Evolutionary conservation across 2,797 vertebrate genomes (phyloP).

Genomic region (Cheirogaleus major): DNA sequence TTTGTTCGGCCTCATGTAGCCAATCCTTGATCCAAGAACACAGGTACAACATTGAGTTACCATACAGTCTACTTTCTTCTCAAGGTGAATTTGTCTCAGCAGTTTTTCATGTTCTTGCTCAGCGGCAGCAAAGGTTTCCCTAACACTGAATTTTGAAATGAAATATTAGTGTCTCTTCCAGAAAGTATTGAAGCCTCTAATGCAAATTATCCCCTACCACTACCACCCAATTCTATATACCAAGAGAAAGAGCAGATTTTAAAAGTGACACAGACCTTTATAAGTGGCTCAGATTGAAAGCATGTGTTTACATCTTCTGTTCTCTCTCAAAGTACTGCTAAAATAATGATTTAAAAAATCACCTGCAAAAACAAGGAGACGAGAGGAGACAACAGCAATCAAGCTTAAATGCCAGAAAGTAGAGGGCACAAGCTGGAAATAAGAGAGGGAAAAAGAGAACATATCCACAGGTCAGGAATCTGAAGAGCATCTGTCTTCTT

Average conservation of each 20-base stretch:
- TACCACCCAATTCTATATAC: conserved; percentile 18
- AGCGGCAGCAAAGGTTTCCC: conserved; percentile 39
- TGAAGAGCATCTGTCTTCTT: not conserved
- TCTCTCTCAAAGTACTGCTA: conserved; percentile 36
- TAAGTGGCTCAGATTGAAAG: conserved; percentile 44
- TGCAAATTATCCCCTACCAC: conserved; percentile 45
- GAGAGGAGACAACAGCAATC: not conserved
- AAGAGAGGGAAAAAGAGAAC: not conserved
- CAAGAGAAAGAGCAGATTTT: conserved; percentile 39
- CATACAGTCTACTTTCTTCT: not conserved
- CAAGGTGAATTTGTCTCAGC: conserved; percentile 11
- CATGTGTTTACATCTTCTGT: conserved; percentile 47
- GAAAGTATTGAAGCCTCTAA: conserved; percentile 40
- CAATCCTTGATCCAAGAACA: not conserved
- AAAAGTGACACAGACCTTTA: conserved; percentile 45
- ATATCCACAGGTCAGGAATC: not conserved
- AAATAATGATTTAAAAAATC: not conserved
- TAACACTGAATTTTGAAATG: conserved; percentile 55
- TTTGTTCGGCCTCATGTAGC: not conserved
- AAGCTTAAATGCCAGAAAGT: not conserved
- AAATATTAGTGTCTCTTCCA: not conserved
- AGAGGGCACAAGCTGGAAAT: not conserved
- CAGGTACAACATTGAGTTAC: not conserved
- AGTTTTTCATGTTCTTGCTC: conserved; percentile 4
- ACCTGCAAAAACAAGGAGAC: conserved; percentile 3